Evolutionary conservation across 2,797 vertebrate species (phyloP), one percentile per base, ranked within the genome.

Genomic region (Kryptolebias ocellatus): DNA sequence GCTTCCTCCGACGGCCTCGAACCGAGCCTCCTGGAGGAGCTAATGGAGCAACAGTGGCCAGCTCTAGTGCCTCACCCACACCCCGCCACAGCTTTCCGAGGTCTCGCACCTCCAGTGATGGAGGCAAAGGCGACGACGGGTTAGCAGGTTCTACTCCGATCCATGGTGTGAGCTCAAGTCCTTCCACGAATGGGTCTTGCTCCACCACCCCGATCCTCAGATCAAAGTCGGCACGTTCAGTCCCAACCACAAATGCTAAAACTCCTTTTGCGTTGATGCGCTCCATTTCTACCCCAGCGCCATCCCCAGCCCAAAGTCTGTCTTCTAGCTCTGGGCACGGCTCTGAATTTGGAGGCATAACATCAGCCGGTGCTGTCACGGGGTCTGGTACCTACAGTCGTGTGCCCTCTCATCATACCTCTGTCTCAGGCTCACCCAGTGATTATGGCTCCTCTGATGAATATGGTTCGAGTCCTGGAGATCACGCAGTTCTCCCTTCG

Each of bases 361-460:
- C 80, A 2, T 77, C 82, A 34, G 34, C 78, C 37, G 53, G 77
- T 45, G 70, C 77, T 27, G 84, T 79, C 55, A 68, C 76, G 0
- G 89, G 79, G 18, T 83, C 82, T 64, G 83, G 87, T n/a, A 57
- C 86, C 42, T 94, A 93, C 67, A 90, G 87, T 66, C 85, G 79
- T 37, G 77, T 91, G 1, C 79, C 89, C 51, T 82, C 90, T 57
- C 85, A 88, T 62, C 86, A 64, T 7, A 70, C 89, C 1, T 94
- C 93, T 1, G 83, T 94, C 27, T 94, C 93, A 0, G 93, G 93
- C 24, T 95, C 94, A 17, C 78, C 92, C n/a, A 94, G 92, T 20
- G 94, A 95, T 82, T 94, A 94, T 2, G 94, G 93, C 27, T 96
- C 95, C 2, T 95, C 95, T 0, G 95, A 95, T 4, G 95, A 96